Evolutionary conservation across 2,113 vertebrate genomes (phyloP).

Genomic region (Rafetus swinhoei): DNA sequence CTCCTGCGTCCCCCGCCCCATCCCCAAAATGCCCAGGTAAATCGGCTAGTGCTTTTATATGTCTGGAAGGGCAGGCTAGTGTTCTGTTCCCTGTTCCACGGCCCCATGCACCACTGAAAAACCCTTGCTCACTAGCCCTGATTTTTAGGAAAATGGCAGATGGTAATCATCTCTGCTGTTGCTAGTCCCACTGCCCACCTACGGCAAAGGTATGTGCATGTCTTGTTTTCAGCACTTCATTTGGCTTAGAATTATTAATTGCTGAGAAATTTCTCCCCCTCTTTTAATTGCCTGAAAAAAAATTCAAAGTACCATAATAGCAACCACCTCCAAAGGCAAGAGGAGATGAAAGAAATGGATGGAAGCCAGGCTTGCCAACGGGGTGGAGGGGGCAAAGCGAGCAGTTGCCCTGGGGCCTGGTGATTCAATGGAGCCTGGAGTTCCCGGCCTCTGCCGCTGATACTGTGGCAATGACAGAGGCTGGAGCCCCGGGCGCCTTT

Average conservation of each 20-base stretch:
- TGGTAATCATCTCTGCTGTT: rapidly evolving
- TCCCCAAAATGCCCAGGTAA: no score
- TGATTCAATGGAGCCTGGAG: no score
- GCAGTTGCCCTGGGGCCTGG: no score
- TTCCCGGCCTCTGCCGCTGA: no score
- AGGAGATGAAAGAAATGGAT: background rate
- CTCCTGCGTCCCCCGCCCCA: no score
- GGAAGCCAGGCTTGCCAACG: no score
- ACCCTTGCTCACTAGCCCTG: background rate
- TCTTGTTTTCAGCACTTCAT: background rate
- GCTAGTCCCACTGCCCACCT: background rate
- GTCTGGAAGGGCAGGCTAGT: background rate
- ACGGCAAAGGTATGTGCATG: background rate
- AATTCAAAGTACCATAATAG: background rate
- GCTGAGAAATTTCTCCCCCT: background rate
- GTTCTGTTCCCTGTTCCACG: background rate
- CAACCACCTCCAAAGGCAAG: background rate
- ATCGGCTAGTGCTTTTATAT: background rate
- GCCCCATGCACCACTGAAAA: background rate
- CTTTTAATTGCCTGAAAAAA: background rate
- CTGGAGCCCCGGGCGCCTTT: no score
- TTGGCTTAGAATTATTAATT: background rate
- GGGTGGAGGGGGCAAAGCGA: no score
- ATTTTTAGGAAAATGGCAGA: background rate
- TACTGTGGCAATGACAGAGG: no score